Percentiles rank a stretch among this genome's conserved stretches.
These are phyloP conservation scores for Pluvianellus socialis DNA, from an alignment of 2,113 vertebrate genomes.

Conservation along the genomic window DNA sequence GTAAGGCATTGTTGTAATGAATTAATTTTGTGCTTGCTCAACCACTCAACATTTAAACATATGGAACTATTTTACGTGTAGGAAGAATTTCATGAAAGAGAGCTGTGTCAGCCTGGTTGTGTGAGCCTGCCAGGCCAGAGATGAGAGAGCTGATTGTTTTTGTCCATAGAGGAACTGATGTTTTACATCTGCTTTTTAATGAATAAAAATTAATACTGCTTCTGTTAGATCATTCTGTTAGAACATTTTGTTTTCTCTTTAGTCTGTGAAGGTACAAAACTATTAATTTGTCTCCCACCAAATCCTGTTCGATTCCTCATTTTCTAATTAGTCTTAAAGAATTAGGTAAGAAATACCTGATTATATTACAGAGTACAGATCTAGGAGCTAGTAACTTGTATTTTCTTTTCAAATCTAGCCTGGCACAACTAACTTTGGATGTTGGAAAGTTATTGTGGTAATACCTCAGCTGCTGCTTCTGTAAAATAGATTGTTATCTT, in stretches of 20 bases:
- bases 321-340: not conserved
- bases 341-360: not conserved
- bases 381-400: not conserved
- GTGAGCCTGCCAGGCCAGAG: constrained; percentile 9
- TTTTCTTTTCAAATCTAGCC: not conserved
- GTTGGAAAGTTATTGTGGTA: not conserved
- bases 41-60: constrained; percentile 31
- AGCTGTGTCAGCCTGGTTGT: constrained; percentile 17
- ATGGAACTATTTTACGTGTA: constrained; percentile 55
- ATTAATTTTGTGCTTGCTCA: constrained; percentile 55
- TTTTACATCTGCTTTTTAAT: constrained; percentile 9
- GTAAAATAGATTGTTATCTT: not conserved
- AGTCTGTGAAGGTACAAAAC: not conserved
- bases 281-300: not conserved
- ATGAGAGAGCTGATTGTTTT: not conserved
- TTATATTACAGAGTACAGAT: not conserved
- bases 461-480: not conserved
- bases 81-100: constrained; percentile 42
- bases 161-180: not conserved
- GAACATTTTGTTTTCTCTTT: not conserved
- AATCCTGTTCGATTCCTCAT: not conserved
- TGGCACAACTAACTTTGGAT: not conserved
- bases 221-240: not conserved
- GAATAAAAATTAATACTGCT: not conserved
- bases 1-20: constrained; percentile 35